These are phyloP conservation scores for Helicoverpa zea DNA, from an alignment of 1,140 invertebrate genomes.

Conservation along the genomic window DNA sequence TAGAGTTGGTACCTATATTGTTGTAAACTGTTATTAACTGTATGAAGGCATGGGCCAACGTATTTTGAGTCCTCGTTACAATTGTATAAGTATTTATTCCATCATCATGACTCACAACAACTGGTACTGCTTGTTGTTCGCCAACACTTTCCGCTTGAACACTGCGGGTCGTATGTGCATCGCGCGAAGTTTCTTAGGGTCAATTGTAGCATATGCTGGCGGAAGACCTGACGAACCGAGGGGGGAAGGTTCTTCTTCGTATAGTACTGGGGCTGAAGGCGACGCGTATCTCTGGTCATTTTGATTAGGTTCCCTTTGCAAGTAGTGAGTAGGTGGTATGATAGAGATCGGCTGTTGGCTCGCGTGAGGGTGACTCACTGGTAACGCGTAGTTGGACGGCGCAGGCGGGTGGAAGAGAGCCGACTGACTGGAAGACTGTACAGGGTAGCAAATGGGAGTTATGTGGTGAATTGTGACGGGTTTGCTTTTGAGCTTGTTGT, in stretches of 20 bases:
- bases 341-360: slow-evolving; percentile 8
- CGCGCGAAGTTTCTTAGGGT: slow-evolving; percentile 51
- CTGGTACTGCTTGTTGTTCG: neutral
- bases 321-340: neutral
- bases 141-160: neutral
- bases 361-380: neutral
- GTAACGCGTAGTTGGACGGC: slow-evolving; percentile 19
- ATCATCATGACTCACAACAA: neutral
- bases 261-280: slow-evolving; percentile 10
- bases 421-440: slow-evolving; percentile 12
- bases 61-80: no score
- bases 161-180: slow-evolving; percentile 13
- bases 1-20: no score
- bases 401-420: slow-evolving; percentile 6
- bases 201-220: slow-evolving; percentile 51
- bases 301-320: neutral
- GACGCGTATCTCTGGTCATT: neutral
- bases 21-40: no score
- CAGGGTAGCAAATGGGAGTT: neutral
- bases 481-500: slow-evolving; percentile 18
- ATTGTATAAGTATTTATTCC: neutral
- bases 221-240: neutral
- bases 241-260: neutral
- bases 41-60: neutral
- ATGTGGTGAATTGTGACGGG: slow-evolving; percentile 13